Base-by-base conservation (phyloP, 2,888 invertebrate species). In the Brachylomia viminalis region DNA sequence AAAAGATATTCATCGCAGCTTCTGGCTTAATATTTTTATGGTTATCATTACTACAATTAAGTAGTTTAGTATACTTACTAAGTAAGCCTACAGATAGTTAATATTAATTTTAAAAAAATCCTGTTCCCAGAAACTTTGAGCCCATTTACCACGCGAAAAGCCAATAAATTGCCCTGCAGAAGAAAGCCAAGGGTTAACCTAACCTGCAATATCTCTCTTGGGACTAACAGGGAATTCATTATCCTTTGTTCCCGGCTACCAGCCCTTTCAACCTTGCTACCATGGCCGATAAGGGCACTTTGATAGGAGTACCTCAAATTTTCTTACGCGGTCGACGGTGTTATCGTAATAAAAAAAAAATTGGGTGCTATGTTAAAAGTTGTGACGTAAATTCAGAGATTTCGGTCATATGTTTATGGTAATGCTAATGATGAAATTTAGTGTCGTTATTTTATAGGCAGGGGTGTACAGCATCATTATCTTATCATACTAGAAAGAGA, bases 221-320 rank as follows among this genome's bases (percentile, higher is more conserved):
- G 83, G 91, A 66, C 84, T 88, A 87, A 90, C 89, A 89, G 86
- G 77, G 89, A 90, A 91, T 91, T 91, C 91, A 91, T 91, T 91
- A 91, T 85, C 89, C 89, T 86, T 90, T 90, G 88, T 90, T 86
- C 15, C 33, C 47, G n/a, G 45, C 33, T 15, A 30, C 49, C 85
- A 81, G 79, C 82, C 84, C 84, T 86, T 87, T 84, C 82, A 85
- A 78, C 75, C 64, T 80, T 67, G 54, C 73, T 70, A 72, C 70
- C 30, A 56, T 20, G 42, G 65, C 70, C 77, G 87, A 88, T 86
- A 88, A 87, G 77, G 62, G 75, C 17, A 76, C 77, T 78, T 78
- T 74, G 81, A 87, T 87, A 87, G 76, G 66, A 72, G 61, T 54
- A 77, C 71, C 84, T 77, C 83, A 86, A 86, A 83, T 80, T 77